Evolutionary conservation across 2,113 vertebrate species (phyloP), one percentile per base, ranked within the genome.

Genomic region (Ceyx melanurus): DNA sequence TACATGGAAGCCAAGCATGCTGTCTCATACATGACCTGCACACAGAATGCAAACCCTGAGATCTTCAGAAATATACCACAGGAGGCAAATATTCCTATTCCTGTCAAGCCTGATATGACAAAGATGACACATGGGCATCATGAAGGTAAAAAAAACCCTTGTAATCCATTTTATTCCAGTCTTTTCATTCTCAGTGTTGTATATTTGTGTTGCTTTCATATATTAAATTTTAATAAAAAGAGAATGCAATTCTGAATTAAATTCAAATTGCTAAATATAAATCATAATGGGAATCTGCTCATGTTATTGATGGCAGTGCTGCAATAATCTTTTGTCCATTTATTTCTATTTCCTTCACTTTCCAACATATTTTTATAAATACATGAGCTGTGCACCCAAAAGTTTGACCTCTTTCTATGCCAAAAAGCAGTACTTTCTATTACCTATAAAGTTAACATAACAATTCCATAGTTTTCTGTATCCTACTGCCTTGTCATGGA

Each of bases 1-100:
- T 99, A 99, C 94, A 99, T 99, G 99, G 99, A 99, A 86, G 98
- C 98, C 91, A 98, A 97, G 81, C 97, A 98, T 60, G 98, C 98
- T 18, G 88, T 97, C 48, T 99, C 99, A 6, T 99, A 98, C 86
- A 99, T 99, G 98, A 98, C 96, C 74, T 99, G 99, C 91, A 98
- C 98, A 84, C 98, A 98, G 64, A 97, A 97, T 1, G 97, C 98
- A 64, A 97, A 97, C 60, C 97, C 97, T 17, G 98, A 98, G 45
- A 96, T 98, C 67, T 99, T 99, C 94, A 94, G 96, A 93, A 95
- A 96, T 62, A 99, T 99, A 91, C 99, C 99, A 1, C 88, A 97
- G 26, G 99, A 99, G 85, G 99, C 99, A 92, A 99, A 98, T 87
- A 90, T 98, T 71, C 98, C 99, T 82, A 97, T 99, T 75, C 70